Percentiles rank a stretch among this genome's conserved stretches.
phyloP scores from a whole-genome alignment of 2,797 vertebrate genomes.

The Enteromius anoplus region DNA sequence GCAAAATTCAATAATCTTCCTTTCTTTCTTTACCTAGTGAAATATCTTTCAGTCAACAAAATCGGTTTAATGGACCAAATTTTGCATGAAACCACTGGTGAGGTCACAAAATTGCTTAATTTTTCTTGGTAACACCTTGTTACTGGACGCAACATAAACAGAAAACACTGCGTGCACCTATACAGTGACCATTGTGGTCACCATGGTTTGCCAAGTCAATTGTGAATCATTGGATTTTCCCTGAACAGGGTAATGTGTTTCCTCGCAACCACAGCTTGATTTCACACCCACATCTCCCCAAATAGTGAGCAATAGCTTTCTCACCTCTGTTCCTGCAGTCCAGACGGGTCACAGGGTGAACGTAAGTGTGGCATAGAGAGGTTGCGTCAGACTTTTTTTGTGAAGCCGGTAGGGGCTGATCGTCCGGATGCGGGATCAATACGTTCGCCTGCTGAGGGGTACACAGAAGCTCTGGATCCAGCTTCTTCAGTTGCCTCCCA shows the following conservation, averaged over 20 bases:
- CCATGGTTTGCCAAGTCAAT: background rate
- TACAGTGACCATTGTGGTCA: background rate
- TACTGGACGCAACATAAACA: background rate
- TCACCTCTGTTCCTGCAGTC: constrained; percentile 93
- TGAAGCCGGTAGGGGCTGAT: constrained; percentile 45
- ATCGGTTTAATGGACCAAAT: background rate
- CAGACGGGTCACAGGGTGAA: constrained; percentile 85
- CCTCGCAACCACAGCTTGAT: background rate
- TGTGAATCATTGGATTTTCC: constrained; percentile 17
- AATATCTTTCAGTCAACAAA: background rate
- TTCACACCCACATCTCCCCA: background rate
- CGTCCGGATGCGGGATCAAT: constrained; percentile 62
- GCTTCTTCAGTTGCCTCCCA: constrained; percentile 85
- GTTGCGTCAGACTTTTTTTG: constrained; percentile 77
- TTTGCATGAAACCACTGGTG: background rate
- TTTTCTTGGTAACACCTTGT: background rate
- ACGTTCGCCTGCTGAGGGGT: constrained; percentile 62
- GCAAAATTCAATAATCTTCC: background rate
- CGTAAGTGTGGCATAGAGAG: constrained; percentile 85
- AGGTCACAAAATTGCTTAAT: background rate
- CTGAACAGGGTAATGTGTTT: background rate
- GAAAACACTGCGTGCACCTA: background rate
- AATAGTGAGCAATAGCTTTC: constrained; percentile 57
- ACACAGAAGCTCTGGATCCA: constrained; percentile 83
- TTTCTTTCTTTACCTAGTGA: background rate